Percentiles rank a stretch among this genome's conserved stretches.
Evolutionary conservation across 2,888 invertebrate genomes (phyloP).

Genomic region (Thera britannica): DNA sequence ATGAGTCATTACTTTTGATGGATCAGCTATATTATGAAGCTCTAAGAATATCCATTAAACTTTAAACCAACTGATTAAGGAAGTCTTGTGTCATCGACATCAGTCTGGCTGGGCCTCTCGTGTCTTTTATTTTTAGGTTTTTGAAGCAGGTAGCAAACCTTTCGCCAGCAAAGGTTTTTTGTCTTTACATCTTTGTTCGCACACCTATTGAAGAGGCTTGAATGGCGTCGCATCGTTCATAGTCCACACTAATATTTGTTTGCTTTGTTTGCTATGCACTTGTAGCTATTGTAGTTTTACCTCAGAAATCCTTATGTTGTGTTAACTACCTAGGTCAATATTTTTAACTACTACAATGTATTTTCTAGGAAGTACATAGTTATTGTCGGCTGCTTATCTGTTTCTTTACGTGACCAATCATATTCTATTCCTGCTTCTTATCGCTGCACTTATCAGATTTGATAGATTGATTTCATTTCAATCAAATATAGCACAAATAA

Average conservation of each 20-base stretch:
- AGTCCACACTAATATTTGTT: slow-evolving; percentile 49
- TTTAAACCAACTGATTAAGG: slow-evolving; percentile 47
- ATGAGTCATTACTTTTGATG: slow-evolving; percentile 56
- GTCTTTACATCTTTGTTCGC: slow-evolving; percentile 59
- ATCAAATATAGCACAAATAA: background rate
- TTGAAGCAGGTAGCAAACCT: slow-evolving; percentile 75
- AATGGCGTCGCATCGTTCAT: slow-evolving; percentile 51
- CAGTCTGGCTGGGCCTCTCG: slow-evolving; percentile 49
- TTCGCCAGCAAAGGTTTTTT: slow-evolving; percentile 68
- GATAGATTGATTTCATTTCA: slow-evolving; percentile 13
- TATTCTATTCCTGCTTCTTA: slow-evolving; percentile 26
- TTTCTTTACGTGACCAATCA: slow-evolving; percentile 35
- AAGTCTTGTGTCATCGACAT: slow-evolving; percentile 68
- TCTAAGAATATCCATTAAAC: slow-evolving; percentile 46
- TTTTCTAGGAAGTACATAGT: slow-evolving; percentile 37
- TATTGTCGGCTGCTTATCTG: slow-evolving; percentile 21
- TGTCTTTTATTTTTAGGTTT: slow-evolving; percentile 54
- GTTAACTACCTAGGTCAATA: background rate
- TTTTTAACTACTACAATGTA: background rate
- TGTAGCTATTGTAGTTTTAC: slow-evolving; percentile 49
- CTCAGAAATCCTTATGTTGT: slow-evolving; percentile 40
- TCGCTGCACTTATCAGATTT: slow-evolving; percentile 20
- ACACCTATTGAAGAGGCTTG: slow-evolving; percentile 45
- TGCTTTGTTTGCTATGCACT: slow-evolving; percentile 60
- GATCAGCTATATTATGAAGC: slow-evolving; percentile 51